Conservation (phyloP, 1,140 invertebrate species). For the Macrotrachela quadricornifera region DNA sequence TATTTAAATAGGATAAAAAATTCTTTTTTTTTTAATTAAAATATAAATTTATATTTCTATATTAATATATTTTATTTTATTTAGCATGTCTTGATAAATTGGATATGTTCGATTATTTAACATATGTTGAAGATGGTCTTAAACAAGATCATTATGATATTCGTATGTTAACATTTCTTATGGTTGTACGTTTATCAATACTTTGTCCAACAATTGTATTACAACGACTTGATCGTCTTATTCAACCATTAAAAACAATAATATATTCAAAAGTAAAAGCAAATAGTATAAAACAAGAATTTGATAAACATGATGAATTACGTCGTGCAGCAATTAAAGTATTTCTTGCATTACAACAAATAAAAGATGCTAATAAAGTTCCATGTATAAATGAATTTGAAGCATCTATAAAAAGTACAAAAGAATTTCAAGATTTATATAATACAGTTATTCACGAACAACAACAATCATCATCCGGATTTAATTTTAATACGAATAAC, state of each 20-base stretch:
- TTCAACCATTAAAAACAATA: constrained; percentile 71
- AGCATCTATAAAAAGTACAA: not conserved
- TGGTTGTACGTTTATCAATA: constrained; percentile 71
- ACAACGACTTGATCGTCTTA: constrained; percentile 65
- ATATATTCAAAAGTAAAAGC: constrained; percentile 71
- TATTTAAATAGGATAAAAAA: too few species aligned
- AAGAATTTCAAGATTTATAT: too few species aligned
- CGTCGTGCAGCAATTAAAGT: constrained; percentile 44
- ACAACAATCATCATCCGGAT: too few species aligned
- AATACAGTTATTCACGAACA: too few species aligned
- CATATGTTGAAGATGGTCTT: constrained; percentile 64
- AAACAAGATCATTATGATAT: constrained; percentile 86
- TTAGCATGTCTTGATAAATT: constrained; percentile 69
- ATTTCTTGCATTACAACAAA: constrained; percentile 12
- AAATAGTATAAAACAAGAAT: constrained; percentile 95
- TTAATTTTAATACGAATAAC: too few species aligned
- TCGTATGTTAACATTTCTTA: constrained; percentile 93
- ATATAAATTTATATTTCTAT: too few species aligned
- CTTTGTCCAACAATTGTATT: constrained; percentile 74
- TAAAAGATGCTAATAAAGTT: constrained; percentile 5
- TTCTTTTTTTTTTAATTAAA: too few species aligned
- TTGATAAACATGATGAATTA: constrained; percentile 93
- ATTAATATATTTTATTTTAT: too few species aligned
- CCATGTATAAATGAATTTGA: not conserved
- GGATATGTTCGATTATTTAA: constrained; percentile 85